A percentile compares a stretch with the other conserved stretches of the same genome.
phyloP scores from a whole-genome alignment of 2,888 invertebrate species.

The Epirrhoe alternata region DNA sequence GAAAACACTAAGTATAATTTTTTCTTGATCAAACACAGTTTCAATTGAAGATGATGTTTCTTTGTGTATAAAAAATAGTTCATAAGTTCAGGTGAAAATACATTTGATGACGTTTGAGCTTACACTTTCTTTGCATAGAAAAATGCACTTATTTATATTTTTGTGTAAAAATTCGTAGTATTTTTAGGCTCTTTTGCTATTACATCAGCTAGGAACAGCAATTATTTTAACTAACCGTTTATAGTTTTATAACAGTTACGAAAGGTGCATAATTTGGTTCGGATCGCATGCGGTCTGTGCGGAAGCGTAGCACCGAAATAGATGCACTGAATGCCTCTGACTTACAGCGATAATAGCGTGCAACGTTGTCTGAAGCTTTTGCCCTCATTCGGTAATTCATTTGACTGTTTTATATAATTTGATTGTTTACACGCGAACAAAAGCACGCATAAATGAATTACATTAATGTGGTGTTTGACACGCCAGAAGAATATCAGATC shows the following conservation, averaged over 20 bases:
- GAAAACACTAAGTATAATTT: too few species aligned
- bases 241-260: slow-evolving; percentile 57
- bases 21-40: too few species aligned
- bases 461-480: too few species aligned
- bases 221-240: slow-evolving; percentile 43
- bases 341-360: slow-evolving; percentile 30
- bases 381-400: slow-evolving; percentile 11
- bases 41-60: too few species aligned
- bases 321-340: slow-evolving; percentile 36
- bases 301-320: slow-evolving; percentile 49
- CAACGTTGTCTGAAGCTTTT: slow-evolving; percentile 24
- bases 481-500: too few species aligned
- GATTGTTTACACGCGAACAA: too few species aligned
- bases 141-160: too few species aligned
- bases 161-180: not conserved
- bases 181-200: not conserved
- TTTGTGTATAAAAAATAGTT: too few species aligned
- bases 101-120: too few species aligned
- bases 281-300: slow-evolving; percentile 48
- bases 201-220: slow-evolving; percentile 19
- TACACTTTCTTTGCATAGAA: not conserved
- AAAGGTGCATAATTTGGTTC: slow-evolving; percentile 46
- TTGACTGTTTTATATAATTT: too few species aligned
- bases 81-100: too few species aligned
- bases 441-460: too few species aligned